A percentile compares a stretch with the other conserved stretches of the same genome.
These are phyloP conservation scores for Phaedon cochleariae DNA, from an alignment of 2,888 invertebrate species.

Conservation along the genomic window DNA sequence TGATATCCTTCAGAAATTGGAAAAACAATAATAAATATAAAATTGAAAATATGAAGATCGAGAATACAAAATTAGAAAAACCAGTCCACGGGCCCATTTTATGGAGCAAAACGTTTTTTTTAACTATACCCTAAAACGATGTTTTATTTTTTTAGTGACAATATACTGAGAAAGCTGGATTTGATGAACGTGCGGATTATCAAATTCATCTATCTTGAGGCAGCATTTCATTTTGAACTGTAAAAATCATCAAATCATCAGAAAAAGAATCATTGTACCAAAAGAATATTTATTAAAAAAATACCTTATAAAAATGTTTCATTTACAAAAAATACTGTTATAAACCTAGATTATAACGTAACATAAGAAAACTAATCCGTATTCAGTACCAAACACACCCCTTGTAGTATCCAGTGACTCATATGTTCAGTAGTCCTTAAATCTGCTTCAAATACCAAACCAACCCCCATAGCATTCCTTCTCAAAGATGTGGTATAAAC, in stretches of 20 bases:
- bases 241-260: constrained; percentile 6
- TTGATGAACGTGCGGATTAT: constrained; percentile 54
- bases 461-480: constrained; percentile 91
- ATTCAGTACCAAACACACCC: constrained; percentile 88
- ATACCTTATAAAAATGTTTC: constrained; percentile 16
- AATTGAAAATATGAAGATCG: no score
- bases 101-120: no score
- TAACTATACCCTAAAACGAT: no score
- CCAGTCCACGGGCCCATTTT: no score
- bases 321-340: not conserved
- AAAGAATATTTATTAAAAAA: constrained; percentile 39
- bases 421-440: constrained; percentile 81
- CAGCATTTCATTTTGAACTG: constrained; percentile 17
- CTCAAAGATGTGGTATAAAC: constrained; percentile 90
- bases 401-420: constrained; percentile 91
- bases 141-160: constrained; percentile 23
- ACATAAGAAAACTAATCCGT: constrained; percentile 65
- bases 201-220: constrained; percentile 45
- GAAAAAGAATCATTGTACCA: constrained; percentile 37
- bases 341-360: not conserved
- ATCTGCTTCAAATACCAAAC: constrained; percentile 90
- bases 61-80: no score
- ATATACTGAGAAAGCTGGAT: constrained; percentile 41
- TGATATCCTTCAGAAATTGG: no score
- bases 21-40: no score